A percentile compares a stretch with the other conserved stretches of the same genome.
Conservation (phyloP, 30 jellyfish, hydroid and myxozoan species). For the Aurelia aurita region DNA sequence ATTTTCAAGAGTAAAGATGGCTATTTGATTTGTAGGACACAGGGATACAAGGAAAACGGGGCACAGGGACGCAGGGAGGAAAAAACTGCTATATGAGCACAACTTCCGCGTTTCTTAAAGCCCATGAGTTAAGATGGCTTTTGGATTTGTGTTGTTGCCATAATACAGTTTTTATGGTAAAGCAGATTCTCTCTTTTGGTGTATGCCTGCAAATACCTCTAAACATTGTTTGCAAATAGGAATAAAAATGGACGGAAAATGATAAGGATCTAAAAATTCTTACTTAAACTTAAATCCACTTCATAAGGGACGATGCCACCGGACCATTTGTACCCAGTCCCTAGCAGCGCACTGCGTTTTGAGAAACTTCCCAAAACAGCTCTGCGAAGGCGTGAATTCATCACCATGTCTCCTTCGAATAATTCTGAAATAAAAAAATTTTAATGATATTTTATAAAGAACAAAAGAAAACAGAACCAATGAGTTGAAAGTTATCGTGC, state of each 20-base stretch:
- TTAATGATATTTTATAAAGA: neutral
- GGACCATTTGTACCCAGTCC: constrained; percentile 76
- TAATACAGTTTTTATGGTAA: too few species aligned
- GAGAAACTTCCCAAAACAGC: constrained; percentile 65
- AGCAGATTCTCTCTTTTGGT: too few species aligned
- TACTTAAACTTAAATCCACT: constrained; percentile 60
- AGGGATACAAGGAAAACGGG: too few species aligned
- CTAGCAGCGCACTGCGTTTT: constrained; percentile 89
- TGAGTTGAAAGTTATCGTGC: too few species aligned
- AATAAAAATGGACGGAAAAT: neutral
- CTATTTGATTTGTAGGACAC: too few species aligned
- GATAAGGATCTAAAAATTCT: neutral
- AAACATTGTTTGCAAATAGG: neutral
- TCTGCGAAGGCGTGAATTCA: constrained; percentile 76
- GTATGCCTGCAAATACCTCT: neutral
- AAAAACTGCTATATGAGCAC: too few species aligned
- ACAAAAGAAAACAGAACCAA: too few species aligned
- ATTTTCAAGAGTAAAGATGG: too few species aligned
- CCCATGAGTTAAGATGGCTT: too few species aligned
- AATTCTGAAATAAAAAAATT: constrained; percentile 41
- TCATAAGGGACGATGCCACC: constrained; percentile 84
- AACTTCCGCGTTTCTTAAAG: too few species aligned
- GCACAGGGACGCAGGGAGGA: too few species aligned
- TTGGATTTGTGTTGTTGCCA: too few species aligned
- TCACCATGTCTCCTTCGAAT: constrained; percentile 98